These are phyloP conservation scores for Odontamblyopus rebecca DNA, from an alignment of 2,797 vertebrate genomes.

Conservation along the genomic window DNA sequence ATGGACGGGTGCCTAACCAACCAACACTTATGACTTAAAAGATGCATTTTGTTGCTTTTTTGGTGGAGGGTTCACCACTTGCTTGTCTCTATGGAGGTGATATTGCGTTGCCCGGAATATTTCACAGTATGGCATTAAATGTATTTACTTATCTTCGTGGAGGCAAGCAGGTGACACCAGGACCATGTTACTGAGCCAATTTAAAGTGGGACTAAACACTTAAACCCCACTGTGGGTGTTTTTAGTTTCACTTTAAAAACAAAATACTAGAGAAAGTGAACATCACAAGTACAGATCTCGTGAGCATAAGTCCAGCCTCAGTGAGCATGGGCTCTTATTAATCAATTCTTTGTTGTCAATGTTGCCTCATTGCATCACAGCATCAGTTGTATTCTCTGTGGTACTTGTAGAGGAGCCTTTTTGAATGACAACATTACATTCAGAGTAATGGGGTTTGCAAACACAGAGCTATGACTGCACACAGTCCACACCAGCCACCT, in stretches of 20 bases:
- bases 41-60: no score
- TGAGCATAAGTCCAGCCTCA: not conserved
- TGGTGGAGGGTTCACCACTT: not conserved
- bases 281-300: no score
- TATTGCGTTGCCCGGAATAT: not conserved
- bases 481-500: conserved; percentile 14
- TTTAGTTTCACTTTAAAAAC: not conserved
- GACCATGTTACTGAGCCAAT: no score
- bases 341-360: conserved; percentile 9
- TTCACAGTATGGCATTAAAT: not conserved
- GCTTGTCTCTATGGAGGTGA: not conserved
- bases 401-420: not conserved
- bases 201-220: no score
- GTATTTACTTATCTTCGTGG: not conserved
- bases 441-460: conserved; percentile 30
- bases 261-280: not conserved
- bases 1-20: not conserved
- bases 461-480: conserved; percentile 24
- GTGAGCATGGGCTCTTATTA: conserved; percentile 1
- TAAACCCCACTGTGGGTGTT: not conserved
- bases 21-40: not conserved
- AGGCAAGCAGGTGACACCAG: no score
- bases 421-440: conserved; percentile 30
- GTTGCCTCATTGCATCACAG: conserved; percentile 27
- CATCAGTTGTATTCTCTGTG: conserved; percentile 15